A percentile compares a stretch with the other conserved stretches of the same genome.
Evolutionary conservation across 2,113 vertebrate genomes (phyloP).

Genomic region (Tetrax tetrax): DNA sequence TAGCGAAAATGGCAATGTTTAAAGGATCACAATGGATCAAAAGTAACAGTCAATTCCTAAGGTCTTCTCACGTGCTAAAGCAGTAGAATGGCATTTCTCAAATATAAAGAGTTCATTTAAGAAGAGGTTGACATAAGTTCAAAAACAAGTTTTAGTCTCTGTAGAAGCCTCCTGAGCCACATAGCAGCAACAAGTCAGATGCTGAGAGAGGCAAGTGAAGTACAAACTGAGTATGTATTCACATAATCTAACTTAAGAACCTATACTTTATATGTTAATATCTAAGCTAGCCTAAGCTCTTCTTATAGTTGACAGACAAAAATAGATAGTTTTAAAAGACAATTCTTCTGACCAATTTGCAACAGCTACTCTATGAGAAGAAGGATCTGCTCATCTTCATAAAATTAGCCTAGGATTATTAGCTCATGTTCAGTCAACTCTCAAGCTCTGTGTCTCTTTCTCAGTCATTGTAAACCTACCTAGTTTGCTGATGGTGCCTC

Average conservation of each 20-base stretch:
- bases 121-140: background rate
- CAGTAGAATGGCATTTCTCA: background rate
- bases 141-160: background rate
- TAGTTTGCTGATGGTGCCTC: background rate
- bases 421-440: background rate
- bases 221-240: background rate
- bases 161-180: background rate
- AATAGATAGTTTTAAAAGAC: background rate
- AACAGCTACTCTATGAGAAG: background rate
- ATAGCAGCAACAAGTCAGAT: background rate
- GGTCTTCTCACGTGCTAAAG: background rate
- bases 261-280: background rate
- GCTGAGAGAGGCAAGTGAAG: background rate
- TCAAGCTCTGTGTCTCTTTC: accelerated
- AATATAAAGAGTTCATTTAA: background rate
- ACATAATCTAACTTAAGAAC: background rate
- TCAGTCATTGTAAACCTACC: background rate
- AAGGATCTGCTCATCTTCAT: background rate
- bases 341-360: background rate
- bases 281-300: background rate
- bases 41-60: background rate
- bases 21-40: background rate
- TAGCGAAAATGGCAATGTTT: background rate
- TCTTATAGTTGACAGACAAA: background rate
- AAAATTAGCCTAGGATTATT: background rate